phyloP scores from a whole-genome alignment of 2,888 invertebrate species.

The Pyrocoelia pectoralis region DNA sequence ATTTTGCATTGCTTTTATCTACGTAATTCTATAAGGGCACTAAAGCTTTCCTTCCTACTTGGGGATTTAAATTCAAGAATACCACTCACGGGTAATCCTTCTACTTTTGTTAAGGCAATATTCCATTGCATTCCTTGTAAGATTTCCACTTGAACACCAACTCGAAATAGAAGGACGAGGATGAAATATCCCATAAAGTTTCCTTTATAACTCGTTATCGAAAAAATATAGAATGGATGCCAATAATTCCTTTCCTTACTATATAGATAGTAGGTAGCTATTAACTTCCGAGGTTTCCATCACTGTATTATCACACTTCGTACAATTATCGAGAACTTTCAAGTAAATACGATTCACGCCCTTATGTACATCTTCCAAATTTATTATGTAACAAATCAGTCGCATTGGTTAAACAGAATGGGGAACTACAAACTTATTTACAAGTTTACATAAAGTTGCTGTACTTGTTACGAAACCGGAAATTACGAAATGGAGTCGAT shows the following conservation, averaged over 20 bases:
- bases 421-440: slow-evolving; percentile 42
- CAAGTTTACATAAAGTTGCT: slow-evolving; percentile 39
- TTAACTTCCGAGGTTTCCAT: too few relatives aligned
- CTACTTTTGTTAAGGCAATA: slow-evolving; percentile 25
- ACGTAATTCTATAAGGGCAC: slow-evolving; percentile 28
- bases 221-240: slow-evolving; percentile 45
- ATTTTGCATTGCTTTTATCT: slow-evolving; percentile 21
- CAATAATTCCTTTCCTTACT: slow-evolving; percentile 44
- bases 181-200: slow-evolving; percentile 42
- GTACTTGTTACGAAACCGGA: slow-evolving; percentile 34
- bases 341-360: slow-evolving; percentile 1
- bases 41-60: slow-evolving; percentile 16
- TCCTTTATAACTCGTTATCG: slow-evolving; percentile 44
- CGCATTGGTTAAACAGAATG: slow-evolving; percentile 42
- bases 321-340: slow-evolving; percentile 9
- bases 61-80: slow-evolving; percentile 27
- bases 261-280: neutral
- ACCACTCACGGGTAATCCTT: slow-evolving; percentile 16
- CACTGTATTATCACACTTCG: neutral
- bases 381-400: slow-evolving; percentile 42
- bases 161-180: neutral
- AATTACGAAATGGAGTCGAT: slow-evolving; percentile 38
- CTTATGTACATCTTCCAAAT: slow-evolving; percentile 38
- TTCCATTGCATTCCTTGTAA: slow-evolving; percentile 25
- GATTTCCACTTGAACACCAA: slow-evolving; percentile 26